These are phyloP conservation scores for Sparus aurata DNA, from an alignment of 2,797 vertebrate genomes.

Conservation along the genomic window DNA sequence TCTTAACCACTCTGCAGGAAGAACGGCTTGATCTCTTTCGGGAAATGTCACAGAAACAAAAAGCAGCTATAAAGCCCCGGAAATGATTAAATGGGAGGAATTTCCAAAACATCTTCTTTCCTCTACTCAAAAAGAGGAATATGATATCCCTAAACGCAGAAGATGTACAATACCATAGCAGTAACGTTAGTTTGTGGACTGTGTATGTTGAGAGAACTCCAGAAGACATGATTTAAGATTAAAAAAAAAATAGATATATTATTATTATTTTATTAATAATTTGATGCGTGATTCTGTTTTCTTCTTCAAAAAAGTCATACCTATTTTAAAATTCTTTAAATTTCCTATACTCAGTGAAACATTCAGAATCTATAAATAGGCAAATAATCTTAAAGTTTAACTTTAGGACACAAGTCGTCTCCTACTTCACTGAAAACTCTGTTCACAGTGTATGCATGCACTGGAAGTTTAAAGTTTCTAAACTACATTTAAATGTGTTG, in stretches of 20 bases:
- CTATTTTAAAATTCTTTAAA: background rate
- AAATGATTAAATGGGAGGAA: slow-evolving; percentile 1
- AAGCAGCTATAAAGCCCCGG: background rate
- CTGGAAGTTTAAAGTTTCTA: no score
- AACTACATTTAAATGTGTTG: no score
- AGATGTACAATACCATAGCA: background rate
- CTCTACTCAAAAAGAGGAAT: background rate
- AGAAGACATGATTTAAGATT: no score
- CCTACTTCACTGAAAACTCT: background rate
- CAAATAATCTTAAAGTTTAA: background rate
- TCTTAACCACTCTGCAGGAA: background rate
- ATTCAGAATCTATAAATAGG: background rate
- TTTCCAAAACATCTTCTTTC: background rate
- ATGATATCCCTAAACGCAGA: background rate
- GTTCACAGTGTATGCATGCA: no score
- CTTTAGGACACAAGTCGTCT: background rate
- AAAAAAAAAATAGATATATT: no score
- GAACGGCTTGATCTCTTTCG: background rate
- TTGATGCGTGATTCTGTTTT: no score
- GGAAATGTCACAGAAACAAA: slow-evolving; percentile 25
- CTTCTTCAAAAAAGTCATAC: no score
- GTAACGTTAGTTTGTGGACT: background rate
- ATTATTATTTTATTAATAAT: no score
- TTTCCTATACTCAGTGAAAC: background rate
- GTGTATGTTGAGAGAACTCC: no score